Conservation (phyloP, 2,113 vertebrate genomes). For the Neopipo cinnamomea region DNA sequence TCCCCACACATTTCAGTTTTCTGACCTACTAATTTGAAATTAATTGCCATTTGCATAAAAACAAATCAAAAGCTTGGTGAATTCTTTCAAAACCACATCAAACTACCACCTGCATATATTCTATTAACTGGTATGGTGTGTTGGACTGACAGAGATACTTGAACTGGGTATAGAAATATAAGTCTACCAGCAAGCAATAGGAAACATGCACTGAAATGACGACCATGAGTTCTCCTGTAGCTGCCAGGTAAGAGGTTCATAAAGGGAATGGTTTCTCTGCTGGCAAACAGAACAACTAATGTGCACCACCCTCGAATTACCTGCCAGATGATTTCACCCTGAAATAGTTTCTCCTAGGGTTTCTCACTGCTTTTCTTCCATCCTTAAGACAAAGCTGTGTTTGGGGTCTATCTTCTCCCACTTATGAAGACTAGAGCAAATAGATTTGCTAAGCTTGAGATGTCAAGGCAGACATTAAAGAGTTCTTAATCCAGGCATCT, state of each 20-base stretch:
- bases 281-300: neutral
- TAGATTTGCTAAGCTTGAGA: neutral
- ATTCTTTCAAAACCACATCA: neutral
- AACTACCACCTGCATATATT: neutral
- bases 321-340: neutral
- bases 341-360: neutral
- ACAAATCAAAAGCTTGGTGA: neutral
- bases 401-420: neutral
- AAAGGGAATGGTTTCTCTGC: neutral
- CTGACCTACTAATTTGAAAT: neutral
- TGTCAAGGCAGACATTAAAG: neutral
- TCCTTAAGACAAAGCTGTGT: neutral
- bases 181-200: neutral
- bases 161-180: neutral
- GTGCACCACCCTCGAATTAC: neutral
- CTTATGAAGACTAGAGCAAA: neutral
- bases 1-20: neutral
- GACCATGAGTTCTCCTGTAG: neutral
- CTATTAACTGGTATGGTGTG: neutral
- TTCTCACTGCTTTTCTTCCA: neutral
- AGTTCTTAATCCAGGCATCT: neutral
- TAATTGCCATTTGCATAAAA: neutral
- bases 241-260: neutral
- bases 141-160: neutral
- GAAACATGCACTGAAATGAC: neutral